phyloP scores from a whole-genome alignment of 2,888 invertebrate species.

The Lasius fuliginosus region DNA sequence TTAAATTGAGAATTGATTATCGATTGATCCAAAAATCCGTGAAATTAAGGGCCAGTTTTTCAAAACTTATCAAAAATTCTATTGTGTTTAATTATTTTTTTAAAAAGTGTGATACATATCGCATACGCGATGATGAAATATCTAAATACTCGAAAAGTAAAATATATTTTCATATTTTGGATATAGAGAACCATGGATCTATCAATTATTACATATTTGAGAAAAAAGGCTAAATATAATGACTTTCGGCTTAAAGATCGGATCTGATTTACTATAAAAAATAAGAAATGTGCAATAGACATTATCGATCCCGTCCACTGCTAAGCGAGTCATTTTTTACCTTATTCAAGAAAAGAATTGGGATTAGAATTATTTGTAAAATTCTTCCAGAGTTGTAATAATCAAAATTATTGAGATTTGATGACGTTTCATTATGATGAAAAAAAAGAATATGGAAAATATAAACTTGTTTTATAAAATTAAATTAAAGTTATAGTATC shows the following conservation, averaged over 20 bases:
- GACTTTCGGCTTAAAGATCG: slow-evolving; percentile 34
- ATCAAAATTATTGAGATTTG: slow-evolving; percentile 22
- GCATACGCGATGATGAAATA: background rate
- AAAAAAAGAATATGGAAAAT: background rate
- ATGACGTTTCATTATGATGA: background rate
- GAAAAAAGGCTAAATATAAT: background rate
- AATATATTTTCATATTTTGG: slow-evolving; percentile 10
- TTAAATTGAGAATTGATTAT: slow-evolving; percentile 17
- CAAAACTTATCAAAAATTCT: background rate
- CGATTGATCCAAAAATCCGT: background rate
- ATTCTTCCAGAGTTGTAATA: background rate
- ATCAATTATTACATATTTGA: background rate
- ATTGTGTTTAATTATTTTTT: background rate
- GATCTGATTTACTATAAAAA: slow-evolving; percentile 6
- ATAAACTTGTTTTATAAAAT: background rate
- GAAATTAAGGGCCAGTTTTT: background rate
- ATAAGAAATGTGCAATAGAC: slow-evolving; percentile 34
- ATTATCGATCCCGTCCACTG: slow-evolving; percentile 39
- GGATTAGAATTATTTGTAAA: background rate
- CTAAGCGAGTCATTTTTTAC: slow-evolving; percentile 46
- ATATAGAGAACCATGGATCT: slow-evolving; percentile 5
- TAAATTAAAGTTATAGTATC: background rate
- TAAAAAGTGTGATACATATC: background rate
- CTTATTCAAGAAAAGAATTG: slow-evolving; percentile 7
- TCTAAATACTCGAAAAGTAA: background rate